These are phyloP conservation scores for Ylistrum balloti DNA, from an alignment of 1,140 invertebrate species.

Conservation along the genomic window DNA sequence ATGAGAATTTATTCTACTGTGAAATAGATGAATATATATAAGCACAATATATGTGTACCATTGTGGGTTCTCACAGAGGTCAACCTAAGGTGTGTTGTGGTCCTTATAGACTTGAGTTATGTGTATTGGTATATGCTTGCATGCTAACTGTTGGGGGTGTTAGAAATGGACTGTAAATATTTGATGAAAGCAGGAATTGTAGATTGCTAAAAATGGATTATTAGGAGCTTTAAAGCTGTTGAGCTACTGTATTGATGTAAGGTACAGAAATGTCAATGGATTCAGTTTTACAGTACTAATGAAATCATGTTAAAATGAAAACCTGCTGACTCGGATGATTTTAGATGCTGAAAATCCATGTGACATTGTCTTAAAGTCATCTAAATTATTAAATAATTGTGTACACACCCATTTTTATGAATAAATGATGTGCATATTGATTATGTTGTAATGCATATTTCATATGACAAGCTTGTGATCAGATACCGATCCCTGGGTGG, in stretches of 20 bases:
- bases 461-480: not conserved
- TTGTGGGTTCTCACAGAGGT: not conserved
- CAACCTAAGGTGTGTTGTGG: not conserved
- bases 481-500: not conserved
- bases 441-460: not conserved
- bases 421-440: not conserved
- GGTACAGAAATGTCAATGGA: not conserved
- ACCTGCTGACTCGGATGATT: not conserved
- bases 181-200: constrained; percentile 8
- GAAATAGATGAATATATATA: too few relatives aligned
- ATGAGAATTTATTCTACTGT: too few relatives aligned
- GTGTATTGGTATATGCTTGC: not conserved
- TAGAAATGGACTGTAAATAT: constrained; percentile 1
- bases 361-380: not conserved
- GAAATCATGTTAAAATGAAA: not conserved
- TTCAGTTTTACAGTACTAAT: too few relatives aligned
- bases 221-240: not conserved
- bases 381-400: not conserved
- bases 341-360: not conserved
- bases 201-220: not conserved
- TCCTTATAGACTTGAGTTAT: not conserved
- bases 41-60: too few relatives aligned
- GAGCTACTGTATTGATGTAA: not conserved
- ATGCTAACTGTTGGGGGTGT: not conserved
- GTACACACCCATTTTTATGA: not conserved